Conservation (phyloP, 2,888 invertebrate genomes). For the Sceliomorpha sp. region DNA sequence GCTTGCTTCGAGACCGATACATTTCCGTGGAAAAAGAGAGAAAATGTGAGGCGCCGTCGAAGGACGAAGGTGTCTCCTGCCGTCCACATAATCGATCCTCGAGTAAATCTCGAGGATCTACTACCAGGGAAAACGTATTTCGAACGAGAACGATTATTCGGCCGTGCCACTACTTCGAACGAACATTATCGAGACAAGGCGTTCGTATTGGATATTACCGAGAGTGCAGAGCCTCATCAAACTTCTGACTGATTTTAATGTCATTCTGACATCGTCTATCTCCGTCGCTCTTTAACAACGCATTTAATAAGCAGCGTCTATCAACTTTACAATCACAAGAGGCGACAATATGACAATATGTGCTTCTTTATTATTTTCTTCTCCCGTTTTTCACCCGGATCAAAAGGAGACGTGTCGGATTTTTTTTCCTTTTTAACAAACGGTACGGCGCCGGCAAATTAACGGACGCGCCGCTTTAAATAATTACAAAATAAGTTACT, state of each 20-base stretch:
- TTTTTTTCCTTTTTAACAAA: too few relatives aligned
- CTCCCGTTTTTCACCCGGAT: too few relatives aligned
- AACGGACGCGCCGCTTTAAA: too few relatives aligned
- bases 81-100: conserved; percentile 49
- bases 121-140: conserved; percentile 27
- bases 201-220: conserved; percentile 26
- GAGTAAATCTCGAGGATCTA: conserved; percentile 44
- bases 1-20: conserved; percentile 51
- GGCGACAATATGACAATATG: too few relatives aligned
- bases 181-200: conserved; percentile 35
- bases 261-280: conserved; percentile 23
- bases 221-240: conserved; percentile 33
- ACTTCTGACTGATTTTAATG: conserved; percentile 33
- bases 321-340: too few relatives aligned
- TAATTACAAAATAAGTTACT: too few relatives aligned
- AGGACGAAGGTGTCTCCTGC: conserved; percentile 29
- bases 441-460: too few relatives aligned
- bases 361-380: too few relatives aligned
- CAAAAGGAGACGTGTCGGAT: too few relatives aligned
- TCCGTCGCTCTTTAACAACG: conserved; percentile 9
- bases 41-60: conserved; percentile 35
- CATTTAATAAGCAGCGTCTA: too few relatives aligned
- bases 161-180: conserved; percentile 17
- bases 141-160: conserved; percentile 29
- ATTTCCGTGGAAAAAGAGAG: conserved; percentile 46